Evolutionary conservation across 2,888 invertebrate genomes (phyloP).

Genomic region (Tanypteryx hageni): DNA sequence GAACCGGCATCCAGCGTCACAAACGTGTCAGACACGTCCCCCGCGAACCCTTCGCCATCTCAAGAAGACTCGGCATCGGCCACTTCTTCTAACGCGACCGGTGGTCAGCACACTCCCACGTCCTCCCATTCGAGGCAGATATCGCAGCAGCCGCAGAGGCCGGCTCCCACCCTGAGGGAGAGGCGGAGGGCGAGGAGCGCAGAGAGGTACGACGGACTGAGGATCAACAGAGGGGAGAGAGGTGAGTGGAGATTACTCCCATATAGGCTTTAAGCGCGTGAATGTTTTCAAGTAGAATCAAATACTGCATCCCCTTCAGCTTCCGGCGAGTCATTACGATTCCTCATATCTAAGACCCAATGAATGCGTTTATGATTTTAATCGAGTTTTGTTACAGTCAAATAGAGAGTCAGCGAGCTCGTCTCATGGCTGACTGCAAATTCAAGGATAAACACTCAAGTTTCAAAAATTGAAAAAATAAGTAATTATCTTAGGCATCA

Average conservation of each 20-base stretch:
- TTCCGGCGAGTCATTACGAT: no score
- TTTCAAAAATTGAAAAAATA: no score
- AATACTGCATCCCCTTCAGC: no score
- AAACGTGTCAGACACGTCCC: background rate
- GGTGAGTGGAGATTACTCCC: background rate
- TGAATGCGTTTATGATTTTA: no score
- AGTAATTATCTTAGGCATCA: no score
- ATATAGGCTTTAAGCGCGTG: background rate
- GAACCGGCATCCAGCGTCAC: slow-evolving; percentile 9
- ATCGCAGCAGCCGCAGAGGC: slow-evolving; percentile 68
- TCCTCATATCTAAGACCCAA: no score
- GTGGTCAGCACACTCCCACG: slow-evolving; percentile 70
- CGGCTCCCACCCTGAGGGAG: slow-evolving; percentile 67
- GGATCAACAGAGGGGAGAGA: slow-evolving; percentile 68
- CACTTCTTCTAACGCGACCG: slow-evolving; percentile 68
- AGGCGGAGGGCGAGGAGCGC: slow-evolving; percentile 70
- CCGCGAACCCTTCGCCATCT: background rate
- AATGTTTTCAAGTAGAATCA: no score
- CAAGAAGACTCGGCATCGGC: slow-evolving; percentile 68
- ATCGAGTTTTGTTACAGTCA: no score
- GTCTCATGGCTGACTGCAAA: no score
- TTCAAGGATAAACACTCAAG: no score
- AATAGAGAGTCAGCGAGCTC: no score
- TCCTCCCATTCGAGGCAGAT: slow-evolving; percentile 55
- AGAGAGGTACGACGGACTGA: slow-evolving; percentile 71